Evolutionary conservation across 2,888 invertebrate species (phyloP).

Genomic region (Drosophila colorata): DNA sequence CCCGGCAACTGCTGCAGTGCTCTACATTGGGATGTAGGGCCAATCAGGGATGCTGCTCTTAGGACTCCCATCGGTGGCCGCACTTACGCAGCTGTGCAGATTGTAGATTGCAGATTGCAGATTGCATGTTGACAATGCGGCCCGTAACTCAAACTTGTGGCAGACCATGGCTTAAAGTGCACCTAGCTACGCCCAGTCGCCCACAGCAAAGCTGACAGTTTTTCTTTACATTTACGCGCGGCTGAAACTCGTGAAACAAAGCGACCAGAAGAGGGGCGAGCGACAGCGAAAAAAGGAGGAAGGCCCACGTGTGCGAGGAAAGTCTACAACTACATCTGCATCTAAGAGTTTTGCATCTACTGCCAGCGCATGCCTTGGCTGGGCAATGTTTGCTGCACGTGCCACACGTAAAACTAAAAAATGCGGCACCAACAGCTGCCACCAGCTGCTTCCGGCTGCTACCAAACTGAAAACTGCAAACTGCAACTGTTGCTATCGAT

Average conservation of each 20-base stretch:
- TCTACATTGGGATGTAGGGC: conserved; percentile 36
- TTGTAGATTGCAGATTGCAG: conserved; percentile 43
- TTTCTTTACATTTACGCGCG: conserved; percentile 66
- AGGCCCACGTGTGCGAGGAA: conserved; percentile 55
- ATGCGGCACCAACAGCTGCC: conserved; percentile 72
- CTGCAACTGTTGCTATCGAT: conserved; percentile 77
- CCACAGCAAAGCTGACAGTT: conserved; percentile 61
- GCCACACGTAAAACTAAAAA: conserved; percentile 81
- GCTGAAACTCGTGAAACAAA: conserved; percentile 60
- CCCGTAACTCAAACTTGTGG: conserved; percentile 54
- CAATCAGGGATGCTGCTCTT: conserved; percentile 47
- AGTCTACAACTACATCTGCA: conserved; percentile 47
- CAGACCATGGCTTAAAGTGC: conserved; percentile 49
- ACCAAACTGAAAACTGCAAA: conserved; percentile 50
- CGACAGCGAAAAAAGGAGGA: background rate
- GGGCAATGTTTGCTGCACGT: conserved; percentile 71
- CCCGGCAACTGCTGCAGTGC: conserved; percentile 45
- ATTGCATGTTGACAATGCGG: conserved; percentile 54
- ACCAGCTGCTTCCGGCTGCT: conserved; percentile 61
- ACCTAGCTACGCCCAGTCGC: conserved; percentile 16
- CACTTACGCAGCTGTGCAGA: conserved; percentile 63
- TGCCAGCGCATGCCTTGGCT: conserved; percentile 37
- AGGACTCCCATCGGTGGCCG: conserved; percentile 35
- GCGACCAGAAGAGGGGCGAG: conserved; percentile 1
- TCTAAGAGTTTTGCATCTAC: conserved; percentile 64